A percentile compares a stretch with the other conserved stretches of the same genome.
Evolutionary conservation across 1,140 invertebrate genomes (phyloP).

Genomic region (Bombus waltoni): DNA sequence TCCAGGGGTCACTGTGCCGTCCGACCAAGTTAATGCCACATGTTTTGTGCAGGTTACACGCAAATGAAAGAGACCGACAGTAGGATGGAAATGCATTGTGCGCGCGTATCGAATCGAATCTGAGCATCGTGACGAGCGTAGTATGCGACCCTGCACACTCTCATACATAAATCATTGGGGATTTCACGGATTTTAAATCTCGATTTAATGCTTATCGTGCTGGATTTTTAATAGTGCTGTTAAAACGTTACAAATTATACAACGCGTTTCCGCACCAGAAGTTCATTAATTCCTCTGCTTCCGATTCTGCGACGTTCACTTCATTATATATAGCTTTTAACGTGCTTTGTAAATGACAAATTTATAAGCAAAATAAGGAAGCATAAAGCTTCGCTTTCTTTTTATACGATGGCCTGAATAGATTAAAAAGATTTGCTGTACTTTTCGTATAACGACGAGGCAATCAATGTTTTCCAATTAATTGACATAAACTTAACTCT

Average conservation of each 20-base stretch:
- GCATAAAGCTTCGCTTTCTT: no score
- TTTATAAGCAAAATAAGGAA: neutral
- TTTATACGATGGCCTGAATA: no score
- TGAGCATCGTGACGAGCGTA: neutral
- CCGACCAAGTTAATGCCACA: slow-evolving; percentile 46
- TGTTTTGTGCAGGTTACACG: slow-evolving; percentile 45
- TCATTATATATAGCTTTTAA: neutral
- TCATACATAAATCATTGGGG: neutral
- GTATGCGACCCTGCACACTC: neutral
- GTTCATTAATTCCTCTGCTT: neutral
- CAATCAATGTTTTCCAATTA: no score
- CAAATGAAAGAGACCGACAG: slow-evolving; percentile 15
- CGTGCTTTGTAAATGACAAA: neutral
- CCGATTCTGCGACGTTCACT: neutral
- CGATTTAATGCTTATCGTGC: neutral
- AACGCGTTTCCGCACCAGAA: neutral
- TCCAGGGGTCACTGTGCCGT: slow-evolving; percentile 42
- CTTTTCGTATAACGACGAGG: no score
- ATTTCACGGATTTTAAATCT: neutral
- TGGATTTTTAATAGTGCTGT: neutral
- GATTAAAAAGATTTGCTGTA: no score
- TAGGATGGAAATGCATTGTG: slow-evolving; percentile 31
- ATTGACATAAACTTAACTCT: no score
- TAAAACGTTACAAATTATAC: neutral
- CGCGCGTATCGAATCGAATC: slow-evolving; percentile 45